Conservation (phyloP, 2,113 vertebrate species). For the Shinisaurus crocodilurus region DNA sequence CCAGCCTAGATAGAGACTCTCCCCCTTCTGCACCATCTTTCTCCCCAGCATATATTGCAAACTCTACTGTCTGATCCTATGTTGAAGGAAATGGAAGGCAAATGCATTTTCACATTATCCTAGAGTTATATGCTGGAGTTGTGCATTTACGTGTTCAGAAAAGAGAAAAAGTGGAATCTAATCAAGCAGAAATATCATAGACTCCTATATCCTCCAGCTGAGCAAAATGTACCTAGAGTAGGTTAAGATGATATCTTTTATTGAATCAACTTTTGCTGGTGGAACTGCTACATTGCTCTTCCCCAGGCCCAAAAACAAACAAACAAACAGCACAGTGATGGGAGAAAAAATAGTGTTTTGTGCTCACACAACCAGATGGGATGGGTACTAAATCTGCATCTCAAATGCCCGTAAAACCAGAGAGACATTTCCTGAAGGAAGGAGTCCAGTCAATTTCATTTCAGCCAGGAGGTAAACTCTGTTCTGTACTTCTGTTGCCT, state of each 20-base stretch:
- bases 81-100: conserved; percentile 1
- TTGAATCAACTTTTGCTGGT: conserved; percentile 28
- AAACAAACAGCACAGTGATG: no score
- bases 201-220: background rate
- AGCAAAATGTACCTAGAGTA: conserved; percentile 29
- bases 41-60: background rate
- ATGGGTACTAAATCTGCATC: conserved; percentile 3
- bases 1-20: no score
- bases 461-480: background rate
- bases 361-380: background rate
- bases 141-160: conserved; percentile 31
- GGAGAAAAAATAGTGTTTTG: background rate
- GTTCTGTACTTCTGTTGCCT: background rate
- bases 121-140: conserved; percentile 12
- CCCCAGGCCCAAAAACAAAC: background rate
- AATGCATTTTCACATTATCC: conserved; percentile 32
- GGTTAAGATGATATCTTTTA: conserved; percentile 36
- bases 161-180: conserved; percentile 35
- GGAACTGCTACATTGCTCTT: background rate
- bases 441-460: background rate
- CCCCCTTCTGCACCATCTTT: background rate
- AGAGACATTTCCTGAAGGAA: conserved; percentile 10
- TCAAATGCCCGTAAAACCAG: background rate
- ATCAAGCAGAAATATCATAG: conserved; percentile 34
- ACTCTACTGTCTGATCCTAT: conserved; percentile 4